These are phyloP conservation scores for Diadophis punctatus DNA, from an alignment of 2,113 vertebrate species.

Conservation along the genomic window DNA sequence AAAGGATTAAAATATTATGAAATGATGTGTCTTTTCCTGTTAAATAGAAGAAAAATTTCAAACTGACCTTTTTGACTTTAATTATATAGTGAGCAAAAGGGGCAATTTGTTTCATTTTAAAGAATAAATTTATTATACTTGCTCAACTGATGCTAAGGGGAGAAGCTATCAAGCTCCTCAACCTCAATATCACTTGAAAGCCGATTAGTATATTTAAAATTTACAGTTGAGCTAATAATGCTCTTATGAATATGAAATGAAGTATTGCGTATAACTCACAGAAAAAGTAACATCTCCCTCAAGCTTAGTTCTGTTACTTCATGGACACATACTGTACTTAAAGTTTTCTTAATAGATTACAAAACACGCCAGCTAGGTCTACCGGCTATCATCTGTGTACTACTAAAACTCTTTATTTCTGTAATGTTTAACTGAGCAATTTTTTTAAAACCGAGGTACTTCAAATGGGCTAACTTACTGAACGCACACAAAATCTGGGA, in stretches of 20 bases:
- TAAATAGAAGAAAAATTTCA: not conserved
- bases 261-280: conserved; percentile 34
- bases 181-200: not conserved
- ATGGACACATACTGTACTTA: not conserved
- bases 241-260: not conserved
- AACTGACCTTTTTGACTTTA: not conserved
- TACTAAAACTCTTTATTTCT: not conserved
- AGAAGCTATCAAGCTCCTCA: not conserved
- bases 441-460: not conserved
- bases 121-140: not conserved
- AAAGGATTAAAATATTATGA: not conserved
- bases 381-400: conserved; percentile 53
- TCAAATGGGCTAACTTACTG: not conserved
- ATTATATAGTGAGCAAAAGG: not conserved
- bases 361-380: conserved; percentile 57
- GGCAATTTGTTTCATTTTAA: not conserved
- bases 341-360: not conserved
- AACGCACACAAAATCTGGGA: not conserved
- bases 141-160: not conserved
- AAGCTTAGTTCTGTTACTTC: not conserved
- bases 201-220: not conserved
- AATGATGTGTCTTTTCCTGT: not conserved
- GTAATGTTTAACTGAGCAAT: not conserved
- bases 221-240: not conserved
- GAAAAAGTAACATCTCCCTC: conserved; percentile 47